Conservation (phyloP, 53 echinoderm and acorn worm genomes). For the Stichopus horrens region DNA sequence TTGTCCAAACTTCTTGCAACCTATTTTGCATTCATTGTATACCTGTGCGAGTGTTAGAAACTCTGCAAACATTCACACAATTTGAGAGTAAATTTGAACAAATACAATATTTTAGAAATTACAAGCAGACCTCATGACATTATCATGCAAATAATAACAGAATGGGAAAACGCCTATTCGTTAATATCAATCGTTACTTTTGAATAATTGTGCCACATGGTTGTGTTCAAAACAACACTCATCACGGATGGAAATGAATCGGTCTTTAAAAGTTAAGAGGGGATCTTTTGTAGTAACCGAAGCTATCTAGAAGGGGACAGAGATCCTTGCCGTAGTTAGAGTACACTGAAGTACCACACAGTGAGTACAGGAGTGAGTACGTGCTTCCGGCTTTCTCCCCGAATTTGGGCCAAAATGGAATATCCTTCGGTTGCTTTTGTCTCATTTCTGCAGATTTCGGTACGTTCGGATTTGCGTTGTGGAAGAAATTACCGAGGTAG, state of each 20-base stretch:
- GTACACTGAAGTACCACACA: slow-evolving; percentile 10
- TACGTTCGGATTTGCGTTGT: slow-evolving; percentile 50
- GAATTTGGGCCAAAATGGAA: slow-evolving; percentile 22
- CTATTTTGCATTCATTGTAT: no score
- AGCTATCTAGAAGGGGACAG: not conserved
- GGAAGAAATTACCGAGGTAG: slow-evolving; percentile 50
- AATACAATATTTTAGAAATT: no score
- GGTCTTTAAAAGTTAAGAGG: slow-evolving; percentile 7
- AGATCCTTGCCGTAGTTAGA: slow-evolving; percentile 14
- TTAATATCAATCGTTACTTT: no score
- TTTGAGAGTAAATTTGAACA: no score
- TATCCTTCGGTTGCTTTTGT: not conserved
- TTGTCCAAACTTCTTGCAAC: no score
- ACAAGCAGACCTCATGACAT: no score
- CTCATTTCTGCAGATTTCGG: slow-evolving; percentile 25
- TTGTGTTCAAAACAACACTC: not conserved
- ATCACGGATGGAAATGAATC: not conserved
- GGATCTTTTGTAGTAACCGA: slow-evolving; percentile 23
- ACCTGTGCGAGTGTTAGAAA: no score
- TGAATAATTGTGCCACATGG: no score
- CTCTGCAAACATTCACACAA: no score
- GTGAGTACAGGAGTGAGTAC: not conserved
- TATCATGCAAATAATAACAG: no score
- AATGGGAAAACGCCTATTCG: no score
- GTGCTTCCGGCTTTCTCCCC: slow-evolving; percentile 6